phyloP scores from a whole-genome alignment of 2,113 vertebrate species.

The cattle (Bos taurus) region ARS-UCD2.0 NC_037328.1:72292501-72293000 shows the following conservation, averaged over 20 bases:
- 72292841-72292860: not conserved
- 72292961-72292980: too few species aligned
- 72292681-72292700: not conserved
- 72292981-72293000: too few species aligned
- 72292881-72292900: not conserved
- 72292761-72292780: not conserved
- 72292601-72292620: not conserved
- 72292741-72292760: not conserved
- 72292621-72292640: not conserved
- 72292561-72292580: not conserved
- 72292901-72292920: not conserved
- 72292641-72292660: not conserved
- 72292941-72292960: not conserved
- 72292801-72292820: not conserved
- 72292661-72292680: not conserved
- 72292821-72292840: not conserved
- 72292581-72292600: not conserved
- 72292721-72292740: not conserved
- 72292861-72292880: not conserved
- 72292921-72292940: not conserved
- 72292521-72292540: not conserved
- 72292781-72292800: not conserved
- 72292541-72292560: not conserved
- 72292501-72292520: fast-evolving
- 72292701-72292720: not conserved